Evolutionary conservation across 2,888 invertebrate genomes (phyloP), one percentile per base, ranked within the genome.

Genomic region (Pseudococcus viburni): DNA sequence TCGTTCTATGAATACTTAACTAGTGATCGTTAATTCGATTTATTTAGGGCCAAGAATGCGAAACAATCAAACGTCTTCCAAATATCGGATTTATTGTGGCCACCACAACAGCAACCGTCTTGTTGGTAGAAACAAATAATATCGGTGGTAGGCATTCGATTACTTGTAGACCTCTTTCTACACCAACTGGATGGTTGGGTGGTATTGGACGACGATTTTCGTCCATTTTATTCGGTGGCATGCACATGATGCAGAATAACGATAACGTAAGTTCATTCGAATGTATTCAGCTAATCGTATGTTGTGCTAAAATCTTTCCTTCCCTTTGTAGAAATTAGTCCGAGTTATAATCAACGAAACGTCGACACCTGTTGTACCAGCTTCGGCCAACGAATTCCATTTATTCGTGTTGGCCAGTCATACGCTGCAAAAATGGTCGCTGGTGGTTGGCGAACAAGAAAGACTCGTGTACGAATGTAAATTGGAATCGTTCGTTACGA

Each of bases 51-150:
- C 96, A 97, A 92, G 96, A 97, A 92, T 97, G 96, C 90, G 96
- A 96, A 90, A 94, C 94, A 88, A 92, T 97, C 22, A 93, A 94
- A 0, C 94, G 94, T 90, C 92, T 95, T 85, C 93, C 95, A 86
- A 94, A 94, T 0, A 93, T 95, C 84, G 96, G 96, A 0, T 95
- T 97, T 91, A 93, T 98, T 90, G 93, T 98, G 85, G 96, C 97
- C 0, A 98, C 98, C 15, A 98, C 98, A 0, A 98, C 98, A 0
- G 97, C 97, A 91, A 97, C 96, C 0, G 73, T 89, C 55, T 93
- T 98, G 48, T 94, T 97, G 0, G 92, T 96, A 42, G 95, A 90
- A 93, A 95, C 11, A 89, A 91, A 91, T 88, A 93, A 93, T 77
- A 91, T 93, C 85, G 91, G 92, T 89, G 96, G 96, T 0, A 94